A percentile compares a stretch with the other conserved stretches of the same genome.
These are phyloP conservation scores for Tyto alba DNA, from an alignment of 2,113 vertebrate genomes.

Conservation along the genomic window DNA sequence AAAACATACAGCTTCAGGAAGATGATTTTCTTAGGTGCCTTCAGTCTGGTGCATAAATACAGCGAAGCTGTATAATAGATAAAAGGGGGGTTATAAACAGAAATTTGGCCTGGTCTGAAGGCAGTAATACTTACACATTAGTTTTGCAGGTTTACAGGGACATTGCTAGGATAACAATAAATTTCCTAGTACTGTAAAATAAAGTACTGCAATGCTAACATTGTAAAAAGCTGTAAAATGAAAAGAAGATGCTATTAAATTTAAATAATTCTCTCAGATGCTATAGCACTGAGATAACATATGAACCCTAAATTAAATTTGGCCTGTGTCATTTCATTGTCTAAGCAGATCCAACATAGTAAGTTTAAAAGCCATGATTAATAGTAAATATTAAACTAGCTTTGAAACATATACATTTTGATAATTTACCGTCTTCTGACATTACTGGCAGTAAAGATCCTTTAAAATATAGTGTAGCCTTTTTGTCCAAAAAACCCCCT, in stretches of 20 bases:
- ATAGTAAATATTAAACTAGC: neutral
- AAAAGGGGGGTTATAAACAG: neutral
- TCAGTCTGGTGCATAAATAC: neutral
- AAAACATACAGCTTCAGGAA: neutral
- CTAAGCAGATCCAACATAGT: neutral
- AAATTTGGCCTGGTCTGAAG: neutral
- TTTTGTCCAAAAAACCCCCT: fast-evolving
- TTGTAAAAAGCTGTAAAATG: neutral
- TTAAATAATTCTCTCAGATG: neutral
- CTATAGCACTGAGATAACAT: neutral
- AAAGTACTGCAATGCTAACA: neutral
- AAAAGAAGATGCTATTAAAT: neutral
- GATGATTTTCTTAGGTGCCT: neutral
- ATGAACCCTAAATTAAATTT: neutral
- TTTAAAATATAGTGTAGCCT: neutral
- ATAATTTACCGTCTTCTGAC: neutral
- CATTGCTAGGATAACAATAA: neutral
- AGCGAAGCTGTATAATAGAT: neutral
- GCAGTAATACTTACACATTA: neutral
- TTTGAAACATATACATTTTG: neutral
- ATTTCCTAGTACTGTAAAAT: neutral
- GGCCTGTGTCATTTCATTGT: neutral
- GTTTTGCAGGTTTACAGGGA: neutral
- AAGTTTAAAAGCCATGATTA: neutral
- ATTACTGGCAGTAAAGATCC: neutral